These are phyloP conservation scores for Solen grandis DNA, from an alignment of 1,140 invertebrate genomes.

Conservation along the genomic window DNA sequence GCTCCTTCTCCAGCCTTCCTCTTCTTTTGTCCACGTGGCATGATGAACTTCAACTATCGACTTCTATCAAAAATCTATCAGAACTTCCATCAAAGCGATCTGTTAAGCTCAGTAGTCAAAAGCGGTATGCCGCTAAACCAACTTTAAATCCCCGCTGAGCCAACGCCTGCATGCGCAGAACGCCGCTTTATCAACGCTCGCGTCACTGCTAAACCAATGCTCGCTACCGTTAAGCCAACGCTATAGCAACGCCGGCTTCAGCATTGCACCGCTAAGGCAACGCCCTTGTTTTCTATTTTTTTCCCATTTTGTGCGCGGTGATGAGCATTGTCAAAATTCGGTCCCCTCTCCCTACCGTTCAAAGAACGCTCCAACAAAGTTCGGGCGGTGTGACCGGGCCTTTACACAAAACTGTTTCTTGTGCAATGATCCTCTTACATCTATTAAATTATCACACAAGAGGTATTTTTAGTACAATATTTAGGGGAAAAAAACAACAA, in stretches of 20 bases:
- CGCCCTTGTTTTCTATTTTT: conserved; percentile 28
- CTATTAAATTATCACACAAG: no score
- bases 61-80: not conserved
- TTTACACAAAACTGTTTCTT: no score
- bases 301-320: not conserved
- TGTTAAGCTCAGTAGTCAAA: conserved; percentile 16
- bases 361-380: not conserved
- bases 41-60: not conserved
- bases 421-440: no score
- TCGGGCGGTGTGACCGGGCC: conserved; percentile 3
- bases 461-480: no score
- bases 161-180: no score
- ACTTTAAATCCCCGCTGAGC: no score
- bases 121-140: conserved; percentile 21
- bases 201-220: conserved; percentile 7
- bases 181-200: conserved; percentile 13
- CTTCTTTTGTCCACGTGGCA: not conserved
- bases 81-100: conserved; percentile 23
- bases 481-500: no score
- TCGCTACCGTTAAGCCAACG: conserved; percentile 15
- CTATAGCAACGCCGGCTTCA: not conserved
- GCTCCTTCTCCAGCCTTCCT: no score
- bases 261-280: not conserved
- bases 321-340: conserved; percentile 21
- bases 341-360: not conserved